phyloP scores from a whole-genome alignment of 2,113 vertebrate genomes.

The Danionella cerebrum region DNA sequence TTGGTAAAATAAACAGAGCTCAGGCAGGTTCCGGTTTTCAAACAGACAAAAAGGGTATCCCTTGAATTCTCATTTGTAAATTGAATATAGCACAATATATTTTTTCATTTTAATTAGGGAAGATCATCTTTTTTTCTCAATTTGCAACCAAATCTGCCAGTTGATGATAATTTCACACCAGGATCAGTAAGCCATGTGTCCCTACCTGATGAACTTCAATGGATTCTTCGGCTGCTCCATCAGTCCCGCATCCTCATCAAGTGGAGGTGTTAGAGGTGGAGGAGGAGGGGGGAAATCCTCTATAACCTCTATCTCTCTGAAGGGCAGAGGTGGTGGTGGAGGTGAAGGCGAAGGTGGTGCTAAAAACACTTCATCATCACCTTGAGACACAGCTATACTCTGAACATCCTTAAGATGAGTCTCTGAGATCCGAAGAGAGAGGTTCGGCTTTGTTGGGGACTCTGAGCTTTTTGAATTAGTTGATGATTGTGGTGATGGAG shows the following conservation, averaged over 20 bases:
- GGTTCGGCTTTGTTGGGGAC: slow-evolving; percentile 29
- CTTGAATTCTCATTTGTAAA: no score
- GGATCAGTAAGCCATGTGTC: background rate
- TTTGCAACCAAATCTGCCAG: background rate
- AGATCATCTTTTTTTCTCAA: no score
- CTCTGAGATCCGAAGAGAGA: slow-evolving; percentile 75
- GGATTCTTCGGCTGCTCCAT: background rate
- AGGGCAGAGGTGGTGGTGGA: slow-evolving; percentile 5
- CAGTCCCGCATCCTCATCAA: slow-evolving; percentile 4
- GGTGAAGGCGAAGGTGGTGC: slow-evolving; percentile 38
- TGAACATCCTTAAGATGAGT: slow-evolving; percentile 51
- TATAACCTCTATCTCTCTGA: slow-evolving; percentile 43
- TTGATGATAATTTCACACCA: background rate
- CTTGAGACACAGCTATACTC: slow-evolving; percentile 18
- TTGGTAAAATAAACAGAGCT: no score
- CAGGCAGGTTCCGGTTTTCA: no score
- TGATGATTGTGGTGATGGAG: slow-evolving; percentile 11
- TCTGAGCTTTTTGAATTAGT: slow-evolving; percentile 1
- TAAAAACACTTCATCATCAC: slow-evolving; percentile 78
- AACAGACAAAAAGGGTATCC: no score
- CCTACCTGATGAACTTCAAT: slow-evolving; percentile 21
- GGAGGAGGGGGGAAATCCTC: slow-evolving; percentile 60
- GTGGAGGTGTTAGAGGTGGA: background rate
- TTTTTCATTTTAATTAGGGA: background rate
- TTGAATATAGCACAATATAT: background rate